Base-by-base conservation (phyloP, 1,140 invertebrate genomes). In the Pemphigus obesinymphae region DNA sequence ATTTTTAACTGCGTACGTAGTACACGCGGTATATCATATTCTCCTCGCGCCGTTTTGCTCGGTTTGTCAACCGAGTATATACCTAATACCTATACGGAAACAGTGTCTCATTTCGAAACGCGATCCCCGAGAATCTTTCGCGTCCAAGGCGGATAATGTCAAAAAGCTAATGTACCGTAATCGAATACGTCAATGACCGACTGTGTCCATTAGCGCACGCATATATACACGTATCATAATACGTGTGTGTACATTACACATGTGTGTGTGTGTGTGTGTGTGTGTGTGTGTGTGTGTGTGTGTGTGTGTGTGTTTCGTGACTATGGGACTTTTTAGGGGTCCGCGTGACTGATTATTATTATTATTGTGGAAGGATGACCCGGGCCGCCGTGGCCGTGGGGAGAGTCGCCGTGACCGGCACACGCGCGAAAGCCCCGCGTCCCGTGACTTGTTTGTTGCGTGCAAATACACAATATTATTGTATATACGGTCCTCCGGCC, bases 111-210 rank as follows among this genome's bases (percentile, higher is more conserved):
- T 55, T 37, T 13, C 34, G 55, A 61, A 80, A 61, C 55, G 76
- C 11, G 76, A 80, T 80, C 55, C 23, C 37, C 55, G 10, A 73
- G 50, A 73, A 73, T 73, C 70, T 73, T 73, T 50, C 43, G 11
- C 37, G 23, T 72, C 17, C 68, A 48, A 31, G 43, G 43, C 70
- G 76, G 55, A 80, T 43, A 80, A 58, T n/a, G 76, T 80, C 53
- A 26, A 80, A 61, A 80, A 80, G 76, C 45, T 80, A 80, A 80
- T 80, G 76, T 80, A 80, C 76, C 76, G 76, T 61, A 80, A 61
- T 61, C 76, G 76, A 80, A 73, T 80, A 78, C 73, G 73, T 78
- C 73, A 58, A 78, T 40, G 73, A 58, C 73, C 50, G 53, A 37
- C 73, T 31, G 76, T 31, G 76, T 80, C 76, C 76, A 80, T 80